Evolutionary conservation across 2,797 vertebrate species (phyloP).

Genomic region (Alectoris magna): DNA sequence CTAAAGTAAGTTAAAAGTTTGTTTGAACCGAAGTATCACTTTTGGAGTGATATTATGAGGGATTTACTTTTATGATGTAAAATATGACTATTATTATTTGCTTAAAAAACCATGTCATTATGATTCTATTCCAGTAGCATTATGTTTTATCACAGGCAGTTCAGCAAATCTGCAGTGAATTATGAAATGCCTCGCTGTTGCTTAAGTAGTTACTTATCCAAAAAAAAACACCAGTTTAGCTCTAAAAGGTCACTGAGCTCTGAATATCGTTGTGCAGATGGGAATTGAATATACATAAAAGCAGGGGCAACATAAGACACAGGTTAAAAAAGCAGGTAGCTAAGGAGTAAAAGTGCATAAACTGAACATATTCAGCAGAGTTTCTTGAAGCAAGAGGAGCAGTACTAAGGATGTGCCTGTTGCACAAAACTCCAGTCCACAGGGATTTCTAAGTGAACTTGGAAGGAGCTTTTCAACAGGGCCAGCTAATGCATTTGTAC

Average conservation of each 20-base stretch:
- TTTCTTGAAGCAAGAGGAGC: background rate
- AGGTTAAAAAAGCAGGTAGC: background rate
- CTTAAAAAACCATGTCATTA: background rate
- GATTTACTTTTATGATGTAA: background rate
- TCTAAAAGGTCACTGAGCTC: conserved; percentile 25
- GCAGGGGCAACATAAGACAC: background rate
- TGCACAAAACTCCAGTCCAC: background rate
- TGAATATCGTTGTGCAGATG: background rate
- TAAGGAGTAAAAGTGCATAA: background rate
- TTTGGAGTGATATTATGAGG: background rate
- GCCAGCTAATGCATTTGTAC: background rate
- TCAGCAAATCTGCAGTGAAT: background rate
- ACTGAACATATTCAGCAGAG: background rate
- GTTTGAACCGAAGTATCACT: background rate
- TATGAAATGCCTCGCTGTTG: background rate
- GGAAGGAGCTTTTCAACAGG: background rate
- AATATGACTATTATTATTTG: background rate
- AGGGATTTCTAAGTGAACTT: background rate
- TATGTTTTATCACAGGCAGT: background rate
- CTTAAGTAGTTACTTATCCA: background rate
- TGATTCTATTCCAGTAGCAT: fast-evolving
- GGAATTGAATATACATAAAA: background rate
- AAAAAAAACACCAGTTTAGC: background rate
- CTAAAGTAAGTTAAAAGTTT: background rate
- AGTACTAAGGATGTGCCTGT: background rate